Evolutionary conservation across 2,113 vertebrate species (phyloP).

Genomic region (Benitochromis conjunctus): DNA sequence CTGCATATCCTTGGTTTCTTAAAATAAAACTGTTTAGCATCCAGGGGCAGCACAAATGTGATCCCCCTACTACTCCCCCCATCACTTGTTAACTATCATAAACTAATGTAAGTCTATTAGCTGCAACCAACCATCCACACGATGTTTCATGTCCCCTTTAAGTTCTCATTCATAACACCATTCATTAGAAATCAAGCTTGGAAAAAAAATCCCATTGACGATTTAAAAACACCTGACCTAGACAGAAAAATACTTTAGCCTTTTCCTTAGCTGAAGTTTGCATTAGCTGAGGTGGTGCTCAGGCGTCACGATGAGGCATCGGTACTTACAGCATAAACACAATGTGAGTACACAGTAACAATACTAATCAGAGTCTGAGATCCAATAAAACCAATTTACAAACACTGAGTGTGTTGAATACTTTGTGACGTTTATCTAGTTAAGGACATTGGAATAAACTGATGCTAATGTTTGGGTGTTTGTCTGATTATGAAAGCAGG

Average conservation of each 20-base stretch:
- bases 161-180: not conserved
- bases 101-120: not conserved
- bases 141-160: not conserved
- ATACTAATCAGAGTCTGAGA: not conserved
- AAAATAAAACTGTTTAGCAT: not conserved
- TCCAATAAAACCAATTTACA: not conserved
- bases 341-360: not conserved
- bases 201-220: not conserved
- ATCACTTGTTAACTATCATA: not conserved
- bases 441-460: not conserved
- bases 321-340: not conserved
- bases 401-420: not conserved
- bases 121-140: not conserved
- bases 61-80: not conserved
- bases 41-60: not conserved
- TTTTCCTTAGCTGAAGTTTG: not conserved
- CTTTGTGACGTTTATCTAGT: not conserved
- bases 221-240: not conserved
- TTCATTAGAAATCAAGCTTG: not conserved
- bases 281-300: not conserved
- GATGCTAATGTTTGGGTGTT: not conserved
- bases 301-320: rapidly evolving
- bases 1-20: not conserved
- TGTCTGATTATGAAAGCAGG: not conserved
- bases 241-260: not conserved